Evolutionary conservation across 1,140 invertebrate species (phyloP).

Genomic region (Notospermus geniculatus): DNA sequence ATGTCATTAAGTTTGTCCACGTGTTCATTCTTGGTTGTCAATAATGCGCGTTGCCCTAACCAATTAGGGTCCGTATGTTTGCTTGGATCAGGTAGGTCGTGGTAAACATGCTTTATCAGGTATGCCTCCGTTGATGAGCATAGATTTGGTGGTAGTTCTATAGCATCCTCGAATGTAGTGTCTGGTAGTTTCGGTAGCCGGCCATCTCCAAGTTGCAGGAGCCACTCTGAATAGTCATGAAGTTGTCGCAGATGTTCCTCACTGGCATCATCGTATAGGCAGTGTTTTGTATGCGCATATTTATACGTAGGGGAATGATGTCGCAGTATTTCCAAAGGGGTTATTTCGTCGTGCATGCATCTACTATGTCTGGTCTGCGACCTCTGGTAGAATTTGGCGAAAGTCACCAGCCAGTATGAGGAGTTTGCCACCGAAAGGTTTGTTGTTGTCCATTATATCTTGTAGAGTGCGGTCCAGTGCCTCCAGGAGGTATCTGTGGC

Average conservation of each 20-base stretch:
- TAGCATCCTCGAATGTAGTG: too few relatives aligned
- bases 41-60: too few relatives aligned
- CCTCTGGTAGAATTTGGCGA: slow-evolving; percentile 5
- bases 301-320: slow-evolving; percentile 17
- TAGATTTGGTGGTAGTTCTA: too few relatives aligned
- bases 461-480: slow-evolving; percentile 3
- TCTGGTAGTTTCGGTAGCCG: too few relatives aligned
- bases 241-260: too few relatives aligned
- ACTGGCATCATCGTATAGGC: slow-evolving; percentile 11
- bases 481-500: background rate
- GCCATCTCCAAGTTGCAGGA: too few relatives aligned
- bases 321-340: slow-evolving; percentile 36
- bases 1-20: background rate
- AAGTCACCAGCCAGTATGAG: slow-evolving; percentile 1
- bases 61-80: too few relatives aligned
- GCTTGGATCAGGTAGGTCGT: too few relatives aligned
- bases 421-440: background rate
- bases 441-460: background rate
- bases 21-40: slow-evolving; percentile 1
- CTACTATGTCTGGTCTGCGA: slow-evolving; percentile 51
- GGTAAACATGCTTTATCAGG: too few relatives aligned
- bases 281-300: slow-evolving; percentile 26
- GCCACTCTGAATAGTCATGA: too few relatives aligned
- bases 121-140: too few relatives aligned
- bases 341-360: slow-evolving; percentile 56